Evolutionary conservation across 2,888 invertebrate species (phyloP).

Genomic region (Muscina levida): DNA sequence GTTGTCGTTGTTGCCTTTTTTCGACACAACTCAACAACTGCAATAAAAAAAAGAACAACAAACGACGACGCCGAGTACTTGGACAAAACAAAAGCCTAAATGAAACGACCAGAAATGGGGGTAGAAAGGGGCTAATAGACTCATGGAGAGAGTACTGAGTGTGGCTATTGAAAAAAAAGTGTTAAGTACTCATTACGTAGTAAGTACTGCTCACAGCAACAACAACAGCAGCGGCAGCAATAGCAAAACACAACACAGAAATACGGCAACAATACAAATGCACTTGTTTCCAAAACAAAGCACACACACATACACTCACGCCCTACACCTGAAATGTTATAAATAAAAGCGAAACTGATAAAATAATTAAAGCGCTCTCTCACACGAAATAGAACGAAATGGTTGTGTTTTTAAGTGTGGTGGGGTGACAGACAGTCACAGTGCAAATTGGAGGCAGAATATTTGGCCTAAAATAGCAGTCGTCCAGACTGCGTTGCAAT

Average conservation of each 20-base stretch:
- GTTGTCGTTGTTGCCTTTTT: no score
- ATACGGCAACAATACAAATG: constrained; percentile 42
- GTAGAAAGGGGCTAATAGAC: not conserved
- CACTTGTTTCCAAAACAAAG: constrained; percentile 57
- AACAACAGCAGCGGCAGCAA: constrained; percentile 26
- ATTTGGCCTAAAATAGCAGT: no score
- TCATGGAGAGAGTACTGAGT: no score
- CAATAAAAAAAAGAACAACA: constrained; percentile 47
- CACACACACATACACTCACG: constrained; percentile 64
- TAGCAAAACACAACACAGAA: no score
- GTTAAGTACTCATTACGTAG: constrained; percentile 43
- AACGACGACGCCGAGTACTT: constrained; percentile 50
- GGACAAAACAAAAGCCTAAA: constrained; percentile 39
- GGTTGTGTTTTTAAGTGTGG: no score
- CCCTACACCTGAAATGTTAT: constrained; percentile 28
- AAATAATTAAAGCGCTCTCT: no score
- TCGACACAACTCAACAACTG: constrained; percentile 26
- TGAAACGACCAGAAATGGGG: constrained; percentile 46
- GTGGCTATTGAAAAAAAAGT: constrained; percentile 34
- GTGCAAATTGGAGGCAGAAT: no score
- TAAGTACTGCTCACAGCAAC: constrained; percentile 26
- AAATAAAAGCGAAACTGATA: constrained; percentile 35
- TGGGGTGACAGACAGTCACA: no score
- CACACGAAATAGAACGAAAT: not conserved
- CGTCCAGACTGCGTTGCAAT: not conserved